Evolutionary conservation across 2,888 invertebrate species (phyloP).

Genomic region (Hyalella azteca): DNA sequence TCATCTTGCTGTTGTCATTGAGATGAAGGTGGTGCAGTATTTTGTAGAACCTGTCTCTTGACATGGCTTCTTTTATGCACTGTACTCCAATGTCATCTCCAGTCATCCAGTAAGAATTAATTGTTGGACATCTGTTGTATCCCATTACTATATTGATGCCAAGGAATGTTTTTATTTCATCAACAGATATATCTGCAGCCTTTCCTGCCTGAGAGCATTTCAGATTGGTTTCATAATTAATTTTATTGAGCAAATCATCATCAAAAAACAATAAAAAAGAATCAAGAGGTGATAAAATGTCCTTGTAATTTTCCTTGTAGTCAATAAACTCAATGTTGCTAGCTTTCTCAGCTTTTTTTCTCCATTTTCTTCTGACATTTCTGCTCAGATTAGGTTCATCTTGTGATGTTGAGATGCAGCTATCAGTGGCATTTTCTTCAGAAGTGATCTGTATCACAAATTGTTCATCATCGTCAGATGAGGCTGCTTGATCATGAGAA

Average conservation of each 20-base stretch:
- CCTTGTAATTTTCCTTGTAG: background rate
- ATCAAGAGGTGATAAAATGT: background rate
- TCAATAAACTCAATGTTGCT: background rate
- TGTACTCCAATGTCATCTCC: background rate
- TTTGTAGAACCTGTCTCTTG: background rate
- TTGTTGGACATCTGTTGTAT: background rate
- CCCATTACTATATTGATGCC: background rate
- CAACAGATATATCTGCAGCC: background rate
- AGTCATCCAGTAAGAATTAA: background rate
- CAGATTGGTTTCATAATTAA: background rate
- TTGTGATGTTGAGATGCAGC: too few species aligned
- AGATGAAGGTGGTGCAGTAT: slow-evolving; percentile 5
- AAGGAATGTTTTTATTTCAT: background rate
- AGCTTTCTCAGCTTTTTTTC: background rate
- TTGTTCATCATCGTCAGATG: too few species aligned
- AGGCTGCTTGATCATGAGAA: too few species aligned
- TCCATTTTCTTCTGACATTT: slow-evolving; percentile 20
- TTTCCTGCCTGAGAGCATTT: background rate
- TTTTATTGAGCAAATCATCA: background rate
- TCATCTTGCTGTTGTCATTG: slow-evolving; percentile 7
- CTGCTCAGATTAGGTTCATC: too few species aligned
- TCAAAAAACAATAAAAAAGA: background rate
- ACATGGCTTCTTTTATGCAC: background rate
- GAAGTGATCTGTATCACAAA: too few species aligned
- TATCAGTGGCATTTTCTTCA: too few species aligned